Conservation (phyloP, 1,140 invertebrate species). For the Drosophila kohkoa region DNA sequence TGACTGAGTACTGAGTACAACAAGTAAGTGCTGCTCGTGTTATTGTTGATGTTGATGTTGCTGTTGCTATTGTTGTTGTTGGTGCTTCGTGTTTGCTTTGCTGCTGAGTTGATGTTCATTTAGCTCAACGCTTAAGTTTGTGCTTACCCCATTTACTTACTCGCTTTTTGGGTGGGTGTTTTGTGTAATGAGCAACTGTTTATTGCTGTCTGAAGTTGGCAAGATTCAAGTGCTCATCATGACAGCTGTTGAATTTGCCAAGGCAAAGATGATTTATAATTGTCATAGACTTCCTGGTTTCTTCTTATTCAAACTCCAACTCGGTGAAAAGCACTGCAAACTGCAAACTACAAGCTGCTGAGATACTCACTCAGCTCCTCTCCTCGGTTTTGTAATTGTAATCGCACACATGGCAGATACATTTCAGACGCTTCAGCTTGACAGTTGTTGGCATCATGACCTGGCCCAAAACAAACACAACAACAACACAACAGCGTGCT, state of each 20-base stretch:
- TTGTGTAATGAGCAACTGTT: constrained; percentile 58
- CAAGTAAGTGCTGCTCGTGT: constrained; percentile 45
- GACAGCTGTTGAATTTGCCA: constrained; percentile 72
- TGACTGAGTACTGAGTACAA: constrained; percentile 17
- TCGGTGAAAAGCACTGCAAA: constrained; percentile 58
- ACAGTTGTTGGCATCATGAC: constrained; percentile 34
- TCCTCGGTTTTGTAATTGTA: constrained; percentile 24
- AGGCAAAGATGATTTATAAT: constrained; percentile 79
- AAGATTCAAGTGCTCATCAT: constrained; percentile 75
- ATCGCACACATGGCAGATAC: constrained; percentile 54
- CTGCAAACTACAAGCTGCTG: constrained; percentile 13
- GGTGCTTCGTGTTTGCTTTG: constrained; percentile 59
- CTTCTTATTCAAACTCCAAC: constrained; percentile 53
- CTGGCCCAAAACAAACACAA: constrained; percentile 39
- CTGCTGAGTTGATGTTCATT: constrained; percentile 47
- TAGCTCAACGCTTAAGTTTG: constrained; percentile 32
- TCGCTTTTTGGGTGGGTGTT: constrained; percentile 50
- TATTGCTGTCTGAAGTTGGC: constrained; percentile 58
- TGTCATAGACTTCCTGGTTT: constrained; percentile 80
- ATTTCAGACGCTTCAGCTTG: constrained; percentile 57
- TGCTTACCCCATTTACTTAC: constrained; percentile 39
- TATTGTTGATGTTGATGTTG: constrained; percentile 43
- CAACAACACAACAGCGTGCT: not conserved
- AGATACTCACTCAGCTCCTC: too few species aligned
- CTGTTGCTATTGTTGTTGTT: constrained; percentile 49